phyloP scores from a whole-genome alignment of 2,888 invertebrate species.

The Netelia virgata region DNA sequence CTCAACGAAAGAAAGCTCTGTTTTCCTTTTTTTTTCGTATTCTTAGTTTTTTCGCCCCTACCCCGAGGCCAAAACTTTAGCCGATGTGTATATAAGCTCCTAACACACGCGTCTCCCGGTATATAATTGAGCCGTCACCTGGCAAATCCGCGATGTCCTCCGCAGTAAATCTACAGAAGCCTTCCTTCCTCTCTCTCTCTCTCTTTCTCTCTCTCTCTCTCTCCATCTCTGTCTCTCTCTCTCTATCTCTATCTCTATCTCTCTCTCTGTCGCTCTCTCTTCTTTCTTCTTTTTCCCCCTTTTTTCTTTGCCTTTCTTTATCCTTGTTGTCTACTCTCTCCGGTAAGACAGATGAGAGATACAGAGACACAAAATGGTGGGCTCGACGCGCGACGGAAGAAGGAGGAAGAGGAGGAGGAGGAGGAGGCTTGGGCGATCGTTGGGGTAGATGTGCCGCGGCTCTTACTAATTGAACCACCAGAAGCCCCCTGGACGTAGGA shows the following conservation, averaged over 20 bases:
- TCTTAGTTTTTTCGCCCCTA: too few relatives aligned
- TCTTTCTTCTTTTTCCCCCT: too few relatives aligned
- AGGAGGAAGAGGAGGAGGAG: too few relatives aligned
- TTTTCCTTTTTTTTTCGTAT: not conserved
- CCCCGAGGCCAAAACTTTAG: not conserved
- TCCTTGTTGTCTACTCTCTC: not conserved
- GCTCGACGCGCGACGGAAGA: not conserved
- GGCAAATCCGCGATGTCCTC: slow-evolving; percentile 56
- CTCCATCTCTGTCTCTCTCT: too few relatives aligned
- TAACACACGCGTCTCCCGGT: slow-evolving; percentile 22
- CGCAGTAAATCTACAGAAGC: slow-evolving; percentile 37
- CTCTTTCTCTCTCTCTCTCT: too few relatives aligned
- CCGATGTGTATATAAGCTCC: not conserved
- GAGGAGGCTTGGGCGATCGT: slow-evolving; percentile 4
- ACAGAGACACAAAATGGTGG: slow-evolving; percentile 42
- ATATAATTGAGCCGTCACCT: slow-evolving; percentile 65
- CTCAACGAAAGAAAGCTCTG: not conserved
- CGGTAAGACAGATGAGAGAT: slow-evolving; percentile 10
- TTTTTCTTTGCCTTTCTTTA: not conserved
- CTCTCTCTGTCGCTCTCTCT: too few relatives aligned
- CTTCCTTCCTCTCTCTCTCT: slow-evolving; percentile 13
- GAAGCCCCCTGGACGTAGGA: not conserved
- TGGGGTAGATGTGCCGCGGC: slow-evolving; percentile 23
- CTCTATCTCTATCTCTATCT: too few relatives aligned
- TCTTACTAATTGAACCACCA: slow-evolving; percentile 63